These are phyloP conservation scores for Bombus impatiens DNA, from an alignment of 1,140 invertebrate genomes.

Conservation along the genomic window DNA sequence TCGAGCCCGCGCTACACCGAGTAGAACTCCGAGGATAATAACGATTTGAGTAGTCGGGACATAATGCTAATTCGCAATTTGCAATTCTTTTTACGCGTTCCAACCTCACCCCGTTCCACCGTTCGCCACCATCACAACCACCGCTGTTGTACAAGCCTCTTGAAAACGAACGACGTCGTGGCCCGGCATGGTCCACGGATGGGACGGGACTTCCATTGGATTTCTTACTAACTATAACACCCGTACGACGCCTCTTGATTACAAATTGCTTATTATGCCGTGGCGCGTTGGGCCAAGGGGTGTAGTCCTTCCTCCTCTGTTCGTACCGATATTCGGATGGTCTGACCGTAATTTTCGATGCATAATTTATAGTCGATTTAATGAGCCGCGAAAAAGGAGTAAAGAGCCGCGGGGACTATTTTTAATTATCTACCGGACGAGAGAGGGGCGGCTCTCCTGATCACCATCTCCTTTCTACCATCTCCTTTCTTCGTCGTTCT, in stretches of 20 bases:
- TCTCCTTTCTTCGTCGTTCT: not conserved
- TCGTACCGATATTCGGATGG: slow-evolving; percentile 76
- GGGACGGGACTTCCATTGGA: slow-evolving; percentile 71
- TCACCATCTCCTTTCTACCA: slow-evolving; percentile 11
- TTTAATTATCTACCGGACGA: slow-evolving; percentile 80
- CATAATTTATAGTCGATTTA: slow-evolving; percentile 83
- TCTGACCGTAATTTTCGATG: slow-evolving; percentile 81
- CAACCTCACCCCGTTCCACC: slow-evolving; percentile 10
- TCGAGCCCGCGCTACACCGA: slow-evolving; percentile 24
- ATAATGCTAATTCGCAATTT: slow-evolving; percentile 78
- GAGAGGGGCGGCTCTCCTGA: slow-evolving; percentile 53
- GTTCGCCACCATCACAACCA: not conserved
- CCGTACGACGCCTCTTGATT: slow-evolving; percentile 79
- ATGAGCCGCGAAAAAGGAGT: slow-evolving; percentile 81
- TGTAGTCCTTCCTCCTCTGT: not conserved
- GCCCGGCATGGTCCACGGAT: slow-evolving; percentile 34
- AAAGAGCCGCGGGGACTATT: slow-evolving; percentile 79
- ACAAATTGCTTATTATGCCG: slow-evolving; percentile 82
- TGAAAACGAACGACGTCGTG: slow-evolving; percentile 27
- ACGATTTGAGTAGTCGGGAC: slow-evolving; percentile 74
- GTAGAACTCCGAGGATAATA: slow-evolving; percentile 69
- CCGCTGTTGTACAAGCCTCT: slow-evolving; percentile 1
- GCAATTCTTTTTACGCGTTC: slow-evolving; percentile 76
- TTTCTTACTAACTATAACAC: slow-evolving; percentile 77
- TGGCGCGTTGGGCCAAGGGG: slow-evolving; percentile 12